Conservation (phyloP, 2,797 vertebrate genomes). For the Scyliorhinus canicula region DNA sequence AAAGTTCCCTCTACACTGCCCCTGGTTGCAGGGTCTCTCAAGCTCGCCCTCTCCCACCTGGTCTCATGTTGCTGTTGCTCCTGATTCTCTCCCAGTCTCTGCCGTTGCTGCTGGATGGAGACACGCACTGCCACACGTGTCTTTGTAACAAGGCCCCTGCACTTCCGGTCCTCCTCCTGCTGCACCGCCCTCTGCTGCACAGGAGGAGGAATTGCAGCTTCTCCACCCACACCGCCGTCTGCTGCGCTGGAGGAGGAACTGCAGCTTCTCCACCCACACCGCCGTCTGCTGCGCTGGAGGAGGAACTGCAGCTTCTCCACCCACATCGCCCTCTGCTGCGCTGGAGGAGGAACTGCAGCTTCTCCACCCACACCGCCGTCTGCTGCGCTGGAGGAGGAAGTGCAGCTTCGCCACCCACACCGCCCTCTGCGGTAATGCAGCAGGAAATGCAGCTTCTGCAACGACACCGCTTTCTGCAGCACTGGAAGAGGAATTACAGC, state of each 20-base stretch:
- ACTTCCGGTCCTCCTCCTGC: background rate
- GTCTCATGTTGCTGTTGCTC: background rate
- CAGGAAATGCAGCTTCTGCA: background rate
- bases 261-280: background rate
- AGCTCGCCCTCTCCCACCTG: background rate
- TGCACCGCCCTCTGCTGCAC: background rate
- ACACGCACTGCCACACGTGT: background rate
- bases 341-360: background rate
- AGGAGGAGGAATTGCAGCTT: background rate
- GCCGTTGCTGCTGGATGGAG: background rate
- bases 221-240: too few relatives aligned
- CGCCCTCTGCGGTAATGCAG: background rate
- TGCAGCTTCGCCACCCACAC: background rate
- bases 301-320: background rate
- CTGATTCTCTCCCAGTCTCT: background rate
- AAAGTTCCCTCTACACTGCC: background rate
- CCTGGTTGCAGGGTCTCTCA: too few relatives aligned
- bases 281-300: background rate
- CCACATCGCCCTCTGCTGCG: background rate
- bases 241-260: background rate
- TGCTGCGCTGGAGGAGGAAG: background rate
- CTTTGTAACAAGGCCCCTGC: background rate
- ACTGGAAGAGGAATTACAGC: background rate
- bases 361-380: background rate
- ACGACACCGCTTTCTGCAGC: too few relatives aligned